Percentiles rank a stretch among this genome's conserved stretches.
These are phyloP conservation scores for Bathynomus jamesi DNA, from an alignment of 1,140 invertebrate species.

Conservation along the genomic window DNA sequence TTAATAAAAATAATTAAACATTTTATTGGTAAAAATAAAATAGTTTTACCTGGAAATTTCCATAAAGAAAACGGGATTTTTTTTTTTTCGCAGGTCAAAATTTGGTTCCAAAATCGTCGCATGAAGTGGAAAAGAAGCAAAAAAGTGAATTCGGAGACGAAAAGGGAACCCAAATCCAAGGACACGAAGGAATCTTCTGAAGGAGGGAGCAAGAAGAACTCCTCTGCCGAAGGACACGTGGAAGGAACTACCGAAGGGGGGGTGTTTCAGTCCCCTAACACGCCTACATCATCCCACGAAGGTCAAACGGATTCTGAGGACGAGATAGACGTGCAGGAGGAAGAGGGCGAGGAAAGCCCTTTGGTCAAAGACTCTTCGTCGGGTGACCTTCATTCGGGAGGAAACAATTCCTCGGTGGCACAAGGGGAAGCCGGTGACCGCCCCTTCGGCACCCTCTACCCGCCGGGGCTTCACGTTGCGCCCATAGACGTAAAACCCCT, in stretches of 20 bases:
- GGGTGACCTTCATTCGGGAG: background rate
- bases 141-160: slow-evolving; percentile 47
- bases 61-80: background rate
- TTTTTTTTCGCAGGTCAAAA: slow-evolving; percentile 69
- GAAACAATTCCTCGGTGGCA: no score
- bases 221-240: background rate
- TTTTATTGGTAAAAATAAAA: background rate
- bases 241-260: background rate
- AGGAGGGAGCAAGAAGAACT: background rate
- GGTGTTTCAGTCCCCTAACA: background rate
- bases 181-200: background rate
- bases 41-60: background rate
- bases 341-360: background rate
- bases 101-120: slow-evolving; percentile 90
- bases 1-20: background rate
- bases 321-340: background rate
- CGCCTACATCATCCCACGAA: background rate
- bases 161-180: background rate
- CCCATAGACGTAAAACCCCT: background rate
- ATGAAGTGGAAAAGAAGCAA: slow-evolving; percentile 96
- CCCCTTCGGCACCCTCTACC: background rate
- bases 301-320: background rate
- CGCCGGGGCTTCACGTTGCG: background rate
- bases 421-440: background rate
- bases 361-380: background rate